These are phyloP conservation scores for Manduca sexta DNA, from an alignment of 1,140 invertebrate species.

Conservation along the genomic window DNA sequence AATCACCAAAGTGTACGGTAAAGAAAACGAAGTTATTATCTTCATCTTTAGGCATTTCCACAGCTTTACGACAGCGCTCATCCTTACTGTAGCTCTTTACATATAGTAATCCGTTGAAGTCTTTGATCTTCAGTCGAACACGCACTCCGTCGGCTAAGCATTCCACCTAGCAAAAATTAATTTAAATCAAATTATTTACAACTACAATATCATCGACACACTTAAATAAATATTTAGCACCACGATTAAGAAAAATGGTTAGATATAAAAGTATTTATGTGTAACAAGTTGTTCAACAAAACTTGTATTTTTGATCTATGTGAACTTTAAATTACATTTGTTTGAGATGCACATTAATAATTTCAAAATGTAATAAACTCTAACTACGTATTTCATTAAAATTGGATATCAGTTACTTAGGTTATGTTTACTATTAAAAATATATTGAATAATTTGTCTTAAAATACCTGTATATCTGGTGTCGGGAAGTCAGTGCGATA, in stretches of 20 bases:
- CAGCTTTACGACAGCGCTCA: conserved; percentile 87
- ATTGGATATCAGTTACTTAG: too few relatives aligned
- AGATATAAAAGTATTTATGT: too few relatives aligned
- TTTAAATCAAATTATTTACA: not conserved
- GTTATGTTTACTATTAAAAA: too few relatives aligned
- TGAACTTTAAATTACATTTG: too few relatives aligned
- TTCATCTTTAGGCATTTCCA: conserved; percentile 81
- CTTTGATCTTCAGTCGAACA: conserved; percentile 87
- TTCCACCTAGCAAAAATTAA: conserved; percentile 71
- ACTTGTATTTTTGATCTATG: too few relatives aligned
- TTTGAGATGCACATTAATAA: too few relatives aligned
- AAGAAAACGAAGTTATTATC: conserved; percentile 85
- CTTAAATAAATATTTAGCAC: too few relatives aligned
- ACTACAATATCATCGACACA: not conserved
- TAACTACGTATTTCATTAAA: too few relatives aligned
- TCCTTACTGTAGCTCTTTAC: conserved; percentile 96
- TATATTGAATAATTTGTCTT: not conserved
- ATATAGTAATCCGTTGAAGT: conserved; percentile 93
- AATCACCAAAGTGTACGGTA: conserved; percentile 93
- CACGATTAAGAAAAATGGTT: too few relatives aligned
- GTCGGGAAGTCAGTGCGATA: conserved; percentile 87
- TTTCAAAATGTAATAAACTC: too few relatives aligned
- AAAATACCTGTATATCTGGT: conserved; percentile 84
- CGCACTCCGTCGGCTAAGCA: conserved; percentile 94
- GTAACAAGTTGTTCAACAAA: too few relatives aligned